Evolutionary conservation across 2,888 invertebrate genomes (phyloP), one percentile per base, ranked within the genome.

Genomic region (Lordiphosa fenestrarum): DNA sequence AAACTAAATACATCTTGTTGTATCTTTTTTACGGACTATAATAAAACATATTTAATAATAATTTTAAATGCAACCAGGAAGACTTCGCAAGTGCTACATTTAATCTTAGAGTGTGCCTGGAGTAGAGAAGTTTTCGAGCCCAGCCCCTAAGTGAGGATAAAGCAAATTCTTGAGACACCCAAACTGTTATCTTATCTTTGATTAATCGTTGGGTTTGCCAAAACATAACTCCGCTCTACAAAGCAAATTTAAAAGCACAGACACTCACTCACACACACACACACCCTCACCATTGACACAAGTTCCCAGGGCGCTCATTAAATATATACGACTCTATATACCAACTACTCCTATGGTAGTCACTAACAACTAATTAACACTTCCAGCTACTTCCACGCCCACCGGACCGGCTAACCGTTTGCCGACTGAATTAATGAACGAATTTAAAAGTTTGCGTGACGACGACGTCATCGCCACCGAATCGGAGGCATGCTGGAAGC

Each of bases 331-430:
- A 30, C 30, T 9, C 30, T 33, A 44, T 10, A 25, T 35, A 47
- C 21, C n/a, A 10, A 44, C 30, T 7, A 10, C 33, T 44, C 33
- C 35, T 21, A 35, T n/a, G 35, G 48, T 38, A 35, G 65, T 56
- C 65, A 66, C 68, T 65, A 83, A 83, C 85, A 83, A 69, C 84
- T 80, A 80, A 85, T 80, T 80, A 80, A 80, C 80, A 85, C 85
- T 80, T 80, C 71, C 84, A 85, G 67, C 66, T 76, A 67, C 71
- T 67, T 73, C 69, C 78, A 84, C 82, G 84, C 82, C 82, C 75
- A 77, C 82, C 68, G 60, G 54, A 56, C 65, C 83, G 66, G 53
- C 81, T 69, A 73, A 80, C 75, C 74, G 75, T 80, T 80, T 83
- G 77, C 84, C 73, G 54, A 60, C 73, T 72, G 80, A 83, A 78